Evolutionary conservation across 2,888 invertebrate genomes (phyloP).

Genomic region (Cacoxenus indagator): DNA sequence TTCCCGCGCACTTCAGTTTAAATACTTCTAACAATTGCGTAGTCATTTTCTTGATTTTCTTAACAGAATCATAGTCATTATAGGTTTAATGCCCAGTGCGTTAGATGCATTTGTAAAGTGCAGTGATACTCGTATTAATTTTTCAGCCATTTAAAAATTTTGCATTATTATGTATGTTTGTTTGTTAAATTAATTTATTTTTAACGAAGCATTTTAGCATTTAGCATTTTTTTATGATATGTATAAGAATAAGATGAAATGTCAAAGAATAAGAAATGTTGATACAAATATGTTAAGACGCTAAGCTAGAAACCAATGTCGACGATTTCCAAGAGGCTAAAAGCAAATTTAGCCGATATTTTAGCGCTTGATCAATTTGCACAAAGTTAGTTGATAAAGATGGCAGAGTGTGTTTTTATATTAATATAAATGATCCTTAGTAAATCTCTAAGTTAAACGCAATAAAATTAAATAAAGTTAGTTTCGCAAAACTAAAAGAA

Average conservation of each 20-base stretch:
- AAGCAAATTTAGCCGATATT: not conserved
- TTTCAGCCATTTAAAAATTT: not conserved
- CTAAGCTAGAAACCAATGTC: not conserved
- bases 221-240: no score
- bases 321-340: not conserved
- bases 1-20: not conserved
- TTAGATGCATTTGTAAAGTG: constrained; percentile 9
- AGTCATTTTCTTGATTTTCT: not conserved
- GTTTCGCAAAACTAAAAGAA: not conserved
- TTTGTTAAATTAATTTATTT: not conserved
- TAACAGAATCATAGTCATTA: not conserved
- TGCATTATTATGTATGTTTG: not conserved
- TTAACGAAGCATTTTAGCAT: no score
- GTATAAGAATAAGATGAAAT: no score
- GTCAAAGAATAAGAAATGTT: not conserved
- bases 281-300: not conserved
- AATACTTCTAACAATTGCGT: constrained; percentile 7
- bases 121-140: constrained; percentile 20
- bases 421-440: not conserved
- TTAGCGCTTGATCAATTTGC: not conserved
- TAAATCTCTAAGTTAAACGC: constrained; percentile 4
- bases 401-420: not conserved
- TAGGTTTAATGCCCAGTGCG: no score
- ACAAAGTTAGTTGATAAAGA: not conserved
- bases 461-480: not conserved